Base-by-base conservation (phyloP, 64 coral and sea anemone genomes). In the Stylophora pistillata region DNA sequence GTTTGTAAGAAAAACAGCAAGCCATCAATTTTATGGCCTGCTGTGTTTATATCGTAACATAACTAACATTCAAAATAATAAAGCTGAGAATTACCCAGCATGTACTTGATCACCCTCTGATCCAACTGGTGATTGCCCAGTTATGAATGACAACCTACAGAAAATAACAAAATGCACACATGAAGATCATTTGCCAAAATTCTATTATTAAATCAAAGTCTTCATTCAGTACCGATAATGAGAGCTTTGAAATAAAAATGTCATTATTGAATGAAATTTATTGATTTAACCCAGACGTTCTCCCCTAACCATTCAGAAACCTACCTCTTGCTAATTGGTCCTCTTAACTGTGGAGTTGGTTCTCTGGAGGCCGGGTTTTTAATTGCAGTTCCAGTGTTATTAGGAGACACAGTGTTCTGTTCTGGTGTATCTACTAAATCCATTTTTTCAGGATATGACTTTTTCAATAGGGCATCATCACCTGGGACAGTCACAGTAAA, bases 311-410 rank as follows among this genome's bases (percentile, higher is more conserved):
- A 47, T 47, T 47, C 37, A 47, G 37, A 47, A 79, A 74, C 79
- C 12, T 41, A 84, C 80, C 80, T 84, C 32, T 87, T 88, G 33
- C 83, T 93, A 29, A 57, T 83, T 60, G 74, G 77, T 69, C 86
- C 91, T 47, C 25, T 72, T 33, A 83, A 68, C 56, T 82, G 58
- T 76, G 91, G 91, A 27, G 91, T 93, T 56, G 91, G 86, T 5
- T 93, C 78, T 62, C 77, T 23, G 13, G 70, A 61, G 47, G 86
- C 87, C 10, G 79, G 31, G 28, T 68, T 82, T 81, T 93, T 93
- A 13, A 93, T 74, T 30, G 85, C 74, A 66, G 91, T 93, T 27
- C 91, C 91, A 52, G 79, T 69, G 6, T 88, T 33, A 82, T 93
- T 93, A 15, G 76, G 76, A 62, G 87, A 93, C 18, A 75, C 85